Conservation (phyloP, 2,888 invertebrate species). For the Cheilosia pagana region DNA sequence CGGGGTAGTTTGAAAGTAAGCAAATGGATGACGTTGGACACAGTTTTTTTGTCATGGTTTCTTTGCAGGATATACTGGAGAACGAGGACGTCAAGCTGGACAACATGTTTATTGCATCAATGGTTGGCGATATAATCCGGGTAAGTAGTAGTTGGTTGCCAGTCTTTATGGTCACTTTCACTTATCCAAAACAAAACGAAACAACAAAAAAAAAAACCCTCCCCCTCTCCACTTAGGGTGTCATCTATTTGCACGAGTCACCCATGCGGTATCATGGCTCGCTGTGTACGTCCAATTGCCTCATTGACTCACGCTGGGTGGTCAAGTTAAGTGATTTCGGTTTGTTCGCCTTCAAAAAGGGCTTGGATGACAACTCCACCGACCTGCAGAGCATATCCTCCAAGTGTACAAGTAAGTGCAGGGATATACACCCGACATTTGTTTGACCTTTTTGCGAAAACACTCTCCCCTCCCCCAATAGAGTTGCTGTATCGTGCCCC, state of each 20-base stretch:
- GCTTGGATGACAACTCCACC: constrained; percentile 86
- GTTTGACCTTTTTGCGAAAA: constrained; percentile 3
- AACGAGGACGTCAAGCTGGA: constrained; percentile 98
- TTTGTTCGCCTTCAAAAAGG: constrained; percentile 92
- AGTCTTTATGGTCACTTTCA: constrained; percentile 39
- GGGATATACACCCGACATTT: background rate
- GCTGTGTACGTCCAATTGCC: constrained; percentile 94
- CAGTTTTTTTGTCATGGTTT: constrained; percentile 15
- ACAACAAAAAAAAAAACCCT: too few species aligned
- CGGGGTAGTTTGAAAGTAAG: constrained; percentile 94
- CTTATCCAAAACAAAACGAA: constrained; percentile 43
- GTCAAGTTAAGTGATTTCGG: constrained; percentile 97
- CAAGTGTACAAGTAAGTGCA: constrained; percentile 88
- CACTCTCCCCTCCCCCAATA: constrained; percentile 79
- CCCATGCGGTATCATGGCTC: constrained; percentile 94
- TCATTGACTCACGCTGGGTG: constrained; percentile 97
- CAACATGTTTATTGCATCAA: constrained; percentile 97
- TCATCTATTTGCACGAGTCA: constrained; percentile 95
- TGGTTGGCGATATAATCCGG: constrained; percentile 96
- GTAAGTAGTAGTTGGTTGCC: constrained; percentile 85
- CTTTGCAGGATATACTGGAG: constrained; percentile 92
- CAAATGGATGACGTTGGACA: constrained; percentile 16
- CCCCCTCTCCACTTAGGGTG: constrained; percentile 86
- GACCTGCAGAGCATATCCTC: constrained; percentile 86
- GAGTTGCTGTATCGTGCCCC: constrained; percentile 92